Conservation (phyloP, 2,888 invertebrate genomes). For the Parthenolecanium corni region DNA sequence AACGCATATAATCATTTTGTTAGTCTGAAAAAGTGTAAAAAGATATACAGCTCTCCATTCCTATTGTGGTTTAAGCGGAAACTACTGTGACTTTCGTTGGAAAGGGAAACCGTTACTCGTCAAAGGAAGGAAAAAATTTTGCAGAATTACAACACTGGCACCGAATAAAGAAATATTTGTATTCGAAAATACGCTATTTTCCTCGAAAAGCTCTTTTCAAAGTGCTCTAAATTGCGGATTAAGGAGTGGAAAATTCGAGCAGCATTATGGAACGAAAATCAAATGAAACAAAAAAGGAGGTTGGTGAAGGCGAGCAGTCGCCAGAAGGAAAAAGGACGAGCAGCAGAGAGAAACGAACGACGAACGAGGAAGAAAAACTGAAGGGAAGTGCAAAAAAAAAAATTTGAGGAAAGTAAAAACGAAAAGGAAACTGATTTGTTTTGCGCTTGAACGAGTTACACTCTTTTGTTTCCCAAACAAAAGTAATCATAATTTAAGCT, state of each 20-base stretch:
- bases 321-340: background rate
- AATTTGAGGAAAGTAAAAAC: conserved; percentile 5
- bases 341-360: background rate
- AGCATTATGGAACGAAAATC: background rate
- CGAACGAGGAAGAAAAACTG: background rate
- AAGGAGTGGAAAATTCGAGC: conserved; percentile 14
- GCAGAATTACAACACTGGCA: conserved; percentile 12
- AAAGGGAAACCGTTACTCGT: background rate
- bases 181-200: conserved; percentile 27
- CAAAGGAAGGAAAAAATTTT: conserved; percentile 17
- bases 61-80: no score
- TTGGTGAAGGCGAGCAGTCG: background rate
- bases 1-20: no score
- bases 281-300: background rate
- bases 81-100: background rate
- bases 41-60: no score
- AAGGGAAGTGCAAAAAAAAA: background rate
- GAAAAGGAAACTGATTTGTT: conserved; percentile 28
- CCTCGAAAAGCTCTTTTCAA: conserved; percentile 9
- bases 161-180: conserved; percentile 23
- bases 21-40: no score
- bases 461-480: conserved; percentile 26
- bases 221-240: conserved; percentile 18
- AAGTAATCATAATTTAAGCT: conserved; percentile 28
- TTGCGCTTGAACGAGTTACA: conserved; percentile 27